phyloP scores from a whole-genome alignment of 2,113 vertebrate species.

The Cyanoliseus patagonus region DNA sequence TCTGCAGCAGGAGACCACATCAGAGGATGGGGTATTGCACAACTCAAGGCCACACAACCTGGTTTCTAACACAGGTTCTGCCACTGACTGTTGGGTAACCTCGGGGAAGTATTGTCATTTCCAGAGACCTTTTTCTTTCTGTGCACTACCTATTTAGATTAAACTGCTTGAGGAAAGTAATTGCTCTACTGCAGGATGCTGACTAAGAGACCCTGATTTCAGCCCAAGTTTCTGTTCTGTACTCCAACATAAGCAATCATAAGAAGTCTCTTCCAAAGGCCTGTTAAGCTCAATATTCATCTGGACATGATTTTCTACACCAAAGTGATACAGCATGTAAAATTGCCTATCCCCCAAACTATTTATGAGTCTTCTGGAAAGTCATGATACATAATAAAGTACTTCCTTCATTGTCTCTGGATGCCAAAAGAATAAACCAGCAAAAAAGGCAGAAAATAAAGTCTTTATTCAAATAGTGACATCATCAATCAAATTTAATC shows the following conservation, averaged over 20 bases:
- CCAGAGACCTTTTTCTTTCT: neutral
- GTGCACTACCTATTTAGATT: neutral
- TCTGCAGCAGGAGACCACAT: neutral
- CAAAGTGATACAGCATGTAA: neutral
- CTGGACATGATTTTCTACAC: neutral
- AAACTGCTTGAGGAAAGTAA: neutral
- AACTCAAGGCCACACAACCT: neutral
- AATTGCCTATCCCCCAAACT: constrained; percentile 10
- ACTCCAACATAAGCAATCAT: neutral
- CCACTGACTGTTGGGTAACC: neutral
- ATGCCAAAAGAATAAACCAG: constrained; percentile 68
- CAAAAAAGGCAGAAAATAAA: constrained; percentile 71
- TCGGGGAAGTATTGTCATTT: neutral
- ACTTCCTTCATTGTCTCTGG: constrained; percentile 74
- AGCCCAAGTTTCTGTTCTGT: neutral
- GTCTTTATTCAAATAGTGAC: constrained; percentile 75
- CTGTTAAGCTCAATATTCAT: neutral
- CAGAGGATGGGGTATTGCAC: neutral
- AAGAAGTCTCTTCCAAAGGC: neutral
- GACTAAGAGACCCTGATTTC: neutral
- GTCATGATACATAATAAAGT: constrained; percentile 58
- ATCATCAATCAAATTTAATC: constrained; percentile 82
- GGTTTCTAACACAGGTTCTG: neutral
- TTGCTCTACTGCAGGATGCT: neutral
- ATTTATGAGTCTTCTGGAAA: constrained; percentile 68